Evolutionary conservation across 2,797 vertebrate species (phyloP), one percentile per base, ranked within the genome.

Genomic region (Amblyopsis hoosieri): DNA sequence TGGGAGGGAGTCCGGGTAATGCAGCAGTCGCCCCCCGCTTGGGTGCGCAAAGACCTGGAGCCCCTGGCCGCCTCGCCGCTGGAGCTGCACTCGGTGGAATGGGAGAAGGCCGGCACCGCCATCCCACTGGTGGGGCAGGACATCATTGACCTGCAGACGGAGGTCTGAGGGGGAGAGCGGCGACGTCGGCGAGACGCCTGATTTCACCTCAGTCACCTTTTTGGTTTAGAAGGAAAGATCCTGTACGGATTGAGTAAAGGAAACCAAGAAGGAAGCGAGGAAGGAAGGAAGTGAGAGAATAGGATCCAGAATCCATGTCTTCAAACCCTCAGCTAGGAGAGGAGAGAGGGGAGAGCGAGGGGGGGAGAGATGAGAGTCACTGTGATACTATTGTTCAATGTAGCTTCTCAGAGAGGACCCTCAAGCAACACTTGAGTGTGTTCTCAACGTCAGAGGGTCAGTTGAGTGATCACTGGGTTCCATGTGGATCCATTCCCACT

Each of bases 101-200:
- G 98, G 98, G 98, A 99, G 88, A 99, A 98, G 91, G 89, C 94
- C 1, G 90, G 93, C 13, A 95, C 96, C 78, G 93, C 95, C 64
- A 98, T 99, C 80, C 97, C 97, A 1, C 86, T 99, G 83, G 96
- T 97, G 91, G 97, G 95, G 77, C 97, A 99, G 92, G 98, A 99
- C 93, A 95, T 98, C 90, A 99, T 98, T 3, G 98, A 99, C 91
- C 96, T 99, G 90, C 98, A 99, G 91, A 99, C 98, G 0, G 98
- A 99, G 92, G 98, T 99, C 93, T 99, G 95, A 99, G 91, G 85
- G 72, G 87, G 69, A 75, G 58, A 76, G 84, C 71, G 82, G 78
- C 63, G 79, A 82, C 78, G 77, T 79, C 83, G 71, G 87, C 84
- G 84, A 79, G 90, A 90, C 88, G 77, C 86, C 84, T 84, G 80